Evolutionary conservation across 2,113 vertebrate species (phyloP).

Genomic region (Catharus fuscescens): DNA sequence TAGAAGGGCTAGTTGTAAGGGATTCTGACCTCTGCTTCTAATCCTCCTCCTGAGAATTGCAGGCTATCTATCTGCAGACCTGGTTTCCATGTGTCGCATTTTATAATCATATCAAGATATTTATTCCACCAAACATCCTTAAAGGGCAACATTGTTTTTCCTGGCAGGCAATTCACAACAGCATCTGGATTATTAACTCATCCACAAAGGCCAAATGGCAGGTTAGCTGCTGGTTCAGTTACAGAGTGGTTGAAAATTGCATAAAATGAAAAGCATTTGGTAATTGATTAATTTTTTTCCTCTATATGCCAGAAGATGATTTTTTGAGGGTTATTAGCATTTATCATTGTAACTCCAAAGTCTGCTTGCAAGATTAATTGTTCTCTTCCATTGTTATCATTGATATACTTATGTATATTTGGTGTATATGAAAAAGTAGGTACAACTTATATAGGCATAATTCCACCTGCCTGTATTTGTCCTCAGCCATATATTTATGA

Average conservation of each 20-base stretch:
- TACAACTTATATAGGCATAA: neutral
- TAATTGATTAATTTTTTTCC: neutral
- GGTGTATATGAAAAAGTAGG: neutral
- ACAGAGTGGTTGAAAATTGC: neutral
- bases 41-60: neutral
- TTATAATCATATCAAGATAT: neutral
- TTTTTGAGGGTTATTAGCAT: neutral
- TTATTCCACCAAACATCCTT: neutral
- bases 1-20: neutral
- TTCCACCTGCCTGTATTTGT: neutral
- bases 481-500: neutral
- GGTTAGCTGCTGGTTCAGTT: neutral
- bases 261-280: neutral
- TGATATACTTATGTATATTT: neutral
- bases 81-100: neutral
- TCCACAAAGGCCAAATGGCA: neutral
- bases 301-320: neutral
- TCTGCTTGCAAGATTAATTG: neutral
- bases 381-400: neutral
- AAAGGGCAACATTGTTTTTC: neutral
- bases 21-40: neutral
- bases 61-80: neutral
- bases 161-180: neutral
- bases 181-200: neutral
- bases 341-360: neutral